phyloP scores from a whole-genome alignment of 1,140 invertebrate genomes.

The Drosophila pseudoobscura region DNA sequence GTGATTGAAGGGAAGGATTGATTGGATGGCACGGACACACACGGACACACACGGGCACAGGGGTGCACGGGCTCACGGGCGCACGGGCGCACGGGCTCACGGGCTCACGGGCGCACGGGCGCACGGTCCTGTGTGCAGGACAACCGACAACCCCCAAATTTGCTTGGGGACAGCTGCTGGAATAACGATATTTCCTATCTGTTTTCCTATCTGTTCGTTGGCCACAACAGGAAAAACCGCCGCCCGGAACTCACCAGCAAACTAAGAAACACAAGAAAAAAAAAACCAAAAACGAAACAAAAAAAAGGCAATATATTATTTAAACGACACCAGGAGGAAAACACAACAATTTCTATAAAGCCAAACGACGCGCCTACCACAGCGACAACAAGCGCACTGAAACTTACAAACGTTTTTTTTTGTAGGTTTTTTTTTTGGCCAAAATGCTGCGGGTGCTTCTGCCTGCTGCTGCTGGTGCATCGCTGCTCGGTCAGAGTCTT shows the following conservation, averaged over 20 bases:
- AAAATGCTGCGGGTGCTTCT: slow-evolving; percentile 3
- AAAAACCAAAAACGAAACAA: neutral
- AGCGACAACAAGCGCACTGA: slow-evolving; percentile 75
- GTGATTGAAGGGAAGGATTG: slow-evolving; percentile 20
- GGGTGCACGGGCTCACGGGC: neutral
- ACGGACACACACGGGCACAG: slow-evolving; percentile 3
- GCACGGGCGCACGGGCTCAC: neutral
- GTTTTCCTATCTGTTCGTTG: too few relatives aligned
- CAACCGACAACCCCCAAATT: slow-evolving; percentile 39
- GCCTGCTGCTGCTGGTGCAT: slow-evolving; percentile 24
- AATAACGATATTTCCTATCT: too few relatives aligned
- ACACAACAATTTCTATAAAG: slow-evolving; percentile 6
- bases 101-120: neutral
- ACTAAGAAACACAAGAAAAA: too few relatives aligned
- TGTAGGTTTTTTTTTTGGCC: slow-evolving; percentile 11
- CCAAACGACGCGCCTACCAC: slow-evolving; percentile 62
- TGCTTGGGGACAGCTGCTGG: slow-evolving; percentile 9
- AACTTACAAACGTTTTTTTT: slow-evolving; percentile 43
- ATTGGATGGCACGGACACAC: too few relatives aligned
- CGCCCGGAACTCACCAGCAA: too few relatives aligned
- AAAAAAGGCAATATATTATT: slow-evolving; percentile 5
- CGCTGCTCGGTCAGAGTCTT: slow-evolving; percentile 4
- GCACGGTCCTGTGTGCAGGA: neutral
- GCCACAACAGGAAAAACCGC: too few relatives aligned
- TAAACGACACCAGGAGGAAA: slow-evolving; percentile 13